Base-by-base conservation (phyloP, 2,113 vertebrate species). In the Grammomys dolichurus region DNA sequence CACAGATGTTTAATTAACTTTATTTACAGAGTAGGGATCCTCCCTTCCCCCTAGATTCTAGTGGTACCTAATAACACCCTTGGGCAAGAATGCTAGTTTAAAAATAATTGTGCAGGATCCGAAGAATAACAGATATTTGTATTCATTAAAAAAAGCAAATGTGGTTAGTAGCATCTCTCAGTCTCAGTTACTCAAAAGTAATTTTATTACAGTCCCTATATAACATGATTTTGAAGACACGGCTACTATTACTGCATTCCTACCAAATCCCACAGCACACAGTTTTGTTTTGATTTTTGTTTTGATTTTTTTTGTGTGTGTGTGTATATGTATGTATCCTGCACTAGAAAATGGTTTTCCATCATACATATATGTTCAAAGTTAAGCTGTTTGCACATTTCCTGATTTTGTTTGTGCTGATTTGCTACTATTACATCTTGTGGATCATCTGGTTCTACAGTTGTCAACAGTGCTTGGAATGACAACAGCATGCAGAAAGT, bases 211-310 rank as follows among this genome's bases (percentile, higher is more conserved):
- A 95, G 99, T 99, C 98, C 99, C 99, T 99, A 99, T 99, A 69
- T 99, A 99, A 99, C 99, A 99, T 97, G 99, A 99, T 99, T 99
- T 99, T 98, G 99, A 99, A 98, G 99, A 99, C 99, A 99, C 99
- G 98, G 99, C 99, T 97, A 99, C 99, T 99, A 99, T 99, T 99
- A 99, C 99, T 98, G 99, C 99, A 98, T 99, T 99, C 99, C 99
- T 99, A 99, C 99, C 99, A 94, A 99, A 99, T 98, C 99, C 99
- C 99, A 99, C 99, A 98, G 99, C 99, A 99, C 99, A 99, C 98
- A 99, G 99, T 98, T 99, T 99, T 98, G 99, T 99, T 99, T 40
- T 31, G 1, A 99, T 99, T 99, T 99, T 63, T 63, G 22, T 63
- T 63, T 63, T 60, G 99, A 63, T 63, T n/a, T n/a, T n/a, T n/a